These are phyloP conservation scores for Echeneis naucrates DNA, from an alignment of 2,797 vertebrate species.

Conservation along the genomic window DNA sequence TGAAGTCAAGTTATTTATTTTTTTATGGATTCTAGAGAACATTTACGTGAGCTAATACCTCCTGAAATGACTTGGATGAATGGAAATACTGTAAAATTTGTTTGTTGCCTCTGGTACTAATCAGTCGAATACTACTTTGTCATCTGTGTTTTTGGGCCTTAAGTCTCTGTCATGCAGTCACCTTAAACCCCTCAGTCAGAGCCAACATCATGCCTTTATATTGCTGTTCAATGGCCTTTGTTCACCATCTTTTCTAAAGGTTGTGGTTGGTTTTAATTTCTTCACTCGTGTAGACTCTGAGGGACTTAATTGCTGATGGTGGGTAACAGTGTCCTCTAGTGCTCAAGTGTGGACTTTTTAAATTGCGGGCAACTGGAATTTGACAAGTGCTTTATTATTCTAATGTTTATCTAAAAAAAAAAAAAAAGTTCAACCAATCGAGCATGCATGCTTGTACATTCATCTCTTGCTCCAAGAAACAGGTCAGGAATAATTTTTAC, in stretches of 20 bases:
- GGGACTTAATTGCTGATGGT: conserved; percentile 32
- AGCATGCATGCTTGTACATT: conserved; percentile 27
- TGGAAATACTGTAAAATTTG: conserved; percentile 65
- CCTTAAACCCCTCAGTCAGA: conserved; percentile 57
- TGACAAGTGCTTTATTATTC: conserved; percentile 56
- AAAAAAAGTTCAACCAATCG: conserved; percentile 15
- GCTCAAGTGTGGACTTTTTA: conserved; percentile 40
- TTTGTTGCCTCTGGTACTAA: conserved; percentile 79
- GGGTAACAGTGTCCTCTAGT: conserved; percentile 58
- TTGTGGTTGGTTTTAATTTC: conserved; percentile 36
- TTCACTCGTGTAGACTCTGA: conserved; percentile 27
- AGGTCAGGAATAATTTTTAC: conserved; percentile 47
- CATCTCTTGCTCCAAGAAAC: conserved; percentile 24
- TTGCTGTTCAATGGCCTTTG: conserved; percentile 72
- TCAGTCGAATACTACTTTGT: conserved; percentile 68
- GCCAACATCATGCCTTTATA: conserved; percentile 73
- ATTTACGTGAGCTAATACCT: conserved; percentile 64
- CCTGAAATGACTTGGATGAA: conserved; percentile 68
- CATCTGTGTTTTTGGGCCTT: conserved; percentile 75
- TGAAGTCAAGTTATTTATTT: conserved; percentile 67
- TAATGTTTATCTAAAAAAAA: too few relatives aligned
- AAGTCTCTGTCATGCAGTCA: conserved; percentile 65
- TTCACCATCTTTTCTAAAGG: conserved; percentile 49
- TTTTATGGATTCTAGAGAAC: conserved; percentile 66
- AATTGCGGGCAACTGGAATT: conserved; percentile 38